Evolutionary conservation across 2,888 invertebrate species (phyloP), one percentile per base, ranked within the genome.

Genomic region (Noctua janthina): DNA sequence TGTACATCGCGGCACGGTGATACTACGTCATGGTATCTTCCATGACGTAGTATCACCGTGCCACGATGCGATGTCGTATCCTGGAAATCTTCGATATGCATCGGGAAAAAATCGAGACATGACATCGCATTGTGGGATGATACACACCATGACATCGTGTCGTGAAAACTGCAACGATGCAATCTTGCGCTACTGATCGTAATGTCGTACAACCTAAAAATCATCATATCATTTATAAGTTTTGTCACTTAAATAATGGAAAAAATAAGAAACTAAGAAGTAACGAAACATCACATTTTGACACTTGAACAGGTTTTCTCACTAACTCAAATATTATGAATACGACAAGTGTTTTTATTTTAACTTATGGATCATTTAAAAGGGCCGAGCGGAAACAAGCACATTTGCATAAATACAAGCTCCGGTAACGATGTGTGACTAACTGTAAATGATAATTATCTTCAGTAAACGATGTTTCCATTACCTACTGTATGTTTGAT

Each of bases 391-490:
- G 84, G 79, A 79, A 72, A 68, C n/a, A 7, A 46, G 8, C 15
- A 7, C n/a, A 54, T 84, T 62, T 68, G n/a, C 71, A 79, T 84
- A 84, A 72, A 78, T 72, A 54, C 15, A 35, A 20, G 54, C 54
- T 59, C 8, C 43, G 39, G 17, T 54, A 51, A 56, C 29, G 35
- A 46, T n/a, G 46, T 84, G 46, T 82, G 67, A 29, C 51, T 84
- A 72, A 84, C 67, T 15, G 82, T 79, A 54, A 68, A 79, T 54
- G 62, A 67, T 67, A 72, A 84, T 82, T 82, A 84, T 68, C 72
- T 68, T 39, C 62, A 54, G 68, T 84, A 79, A 72, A 82, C 20
- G 68, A 43, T 39, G 29, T 35, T 46, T 68, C 46, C 49, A 62
- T 79, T 11, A 79, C 17, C 68, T 79, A 56, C 82, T 79, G 62